Evolutionary conservation across 2,888 invertebrate genomes (phyloP).

Genomic region (Sinotaia quadrata): DNA sequence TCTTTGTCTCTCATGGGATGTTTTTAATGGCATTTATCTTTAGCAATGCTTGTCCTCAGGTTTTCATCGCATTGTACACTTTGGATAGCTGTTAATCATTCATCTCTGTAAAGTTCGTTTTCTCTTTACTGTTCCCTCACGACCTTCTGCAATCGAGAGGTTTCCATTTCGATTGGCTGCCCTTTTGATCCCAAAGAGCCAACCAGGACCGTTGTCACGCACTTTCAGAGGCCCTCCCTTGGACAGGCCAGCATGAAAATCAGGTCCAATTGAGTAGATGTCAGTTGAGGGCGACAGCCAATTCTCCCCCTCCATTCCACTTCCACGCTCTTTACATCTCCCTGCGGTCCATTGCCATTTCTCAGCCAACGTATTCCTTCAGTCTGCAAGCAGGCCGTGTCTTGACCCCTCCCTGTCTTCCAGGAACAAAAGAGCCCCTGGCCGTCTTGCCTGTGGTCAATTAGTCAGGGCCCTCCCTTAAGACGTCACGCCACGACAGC

Average conservation of each 20-base stretch:
- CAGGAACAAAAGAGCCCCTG: conserved; percentile 1
- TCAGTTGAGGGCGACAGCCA: not conserved
- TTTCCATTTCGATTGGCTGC: conserved; percentile 4
- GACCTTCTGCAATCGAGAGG: not conserved
- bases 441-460: conserved; percentile 1
- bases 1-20: too few species aligned
- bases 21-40: too few species aligned
- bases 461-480: conserved; percentile 19
- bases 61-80: too few species aligned
- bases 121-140: too few species aligned
- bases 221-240: too few species aligned
- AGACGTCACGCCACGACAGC: conserved; percentile 11
- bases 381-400: not conserved
- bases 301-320: not conserved
- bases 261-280: too few species aligned
- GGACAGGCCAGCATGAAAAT: too few species aligned
- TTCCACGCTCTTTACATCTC: not conserved
- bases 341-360: not conserved
- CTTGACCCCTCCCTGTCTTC: conserved; percentile 13
- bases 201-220: conserved; percentile 6
- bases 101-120: too few species aligned
- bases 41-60: too few species aligned
- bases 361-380: not conserved
- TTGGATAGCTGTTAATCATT: too few species aligned
- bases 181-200: not conserved